These are phyloP conservation scores for Tolmerus cingulatus DNA, from an alignment of 2,888 invertebrate genomes.

Conservation along the genomic window DNA sequence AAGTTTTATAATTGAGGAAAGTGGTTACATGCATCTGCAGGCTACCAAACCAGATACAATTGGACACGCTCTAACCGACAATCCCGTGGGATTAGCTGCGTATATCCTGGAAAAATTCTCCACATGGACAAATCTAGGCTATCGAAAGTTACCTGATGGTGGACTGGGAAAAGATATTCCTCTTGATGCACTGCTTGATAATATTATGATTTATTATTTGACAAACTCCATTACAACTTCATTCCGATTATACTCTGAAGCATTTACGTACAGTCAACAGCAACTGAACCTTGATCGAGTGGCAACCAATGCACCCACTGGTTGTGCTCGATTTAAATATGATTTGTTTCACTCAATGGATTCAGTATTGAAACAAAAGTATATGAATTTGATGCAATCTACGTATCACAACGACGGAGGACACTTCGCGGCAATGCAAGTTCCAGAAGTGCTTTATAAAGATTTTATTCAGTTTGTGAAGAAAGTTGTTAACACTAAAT, in stretches of 20 bases:
- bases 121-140: slow-evolving; percentile 72
- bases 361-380: slow-evolving; percentile 55
- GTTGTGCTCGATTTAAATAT: slow-evolving; percentile 57
- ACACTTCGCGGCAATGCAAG: slow-evolving; percentile 59
- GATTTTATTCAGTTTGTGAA: slow-evolving; percentile 54
- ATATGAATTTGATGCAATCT: slow-evolving; percentile 55
- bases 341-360: slow-evolving; percentile 55
- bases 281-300: slow-evolving; percentile 59
- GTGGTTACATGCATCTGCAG: slow-evolving; percentile 74
- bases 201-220: slow-evolving; percentile 85
- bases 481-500: slow-evolving; percentile 33
- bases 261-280: slow-evolving; percentile 58
- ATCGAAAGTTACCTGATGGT: slow-evolving; percentile 68
- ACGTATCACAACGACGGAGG: slow-evolving; percentile 57
- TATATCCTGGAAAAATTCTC: slow-evolving; percentile 87
- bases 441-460: slow-evolving; percentile 56
- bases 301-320: slow-evolving; percentile 55
- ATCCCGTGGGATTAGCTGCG: slow-evolving; percentile 81
- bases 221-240: slow-evolving; percentile 77
- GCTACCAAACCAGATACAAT: slow-evolving; percentile 85
- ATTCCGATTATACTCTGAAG: slow-evolving; percentile 77
- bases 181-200: slow-evolving; percentile 77
- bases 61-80: slow-evolving; percentile 74
- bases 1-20: slow-evolving; percentile 56
- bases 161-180: slow-evolving; percentile 71